Evolutionary conservation across 2,888 invertebrate genomes (phyloP).

Genomic region (Amiota mariae): DNA sequence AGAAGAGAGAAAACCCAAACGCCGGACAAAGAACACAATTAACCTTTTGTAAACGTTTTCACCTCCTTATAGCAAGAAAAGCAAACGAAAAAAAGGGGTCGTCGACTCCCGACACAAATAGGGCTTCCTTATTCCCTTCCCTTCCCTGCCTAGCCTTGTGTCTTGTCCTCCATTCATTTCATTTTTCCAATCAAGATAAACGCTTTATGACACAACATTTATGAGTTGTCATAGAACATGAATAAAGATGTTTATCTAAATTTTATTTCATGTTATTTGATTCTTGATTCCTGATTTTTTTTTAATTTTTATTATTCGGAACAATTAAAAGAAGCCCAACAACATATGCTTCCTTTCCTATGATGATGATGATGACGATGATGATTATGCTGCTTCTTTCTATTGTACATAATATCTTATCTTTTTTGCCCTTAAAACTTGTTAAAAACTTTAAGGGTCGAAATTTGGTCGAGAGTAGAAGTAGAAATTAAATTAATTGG

Average conservation of each 20-base stretch:
- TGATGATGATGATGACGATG: too few species aligned
- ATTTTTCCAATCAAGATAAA: conserved; percentile 4
- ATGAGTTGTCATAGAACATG: conserved; percentile 5
- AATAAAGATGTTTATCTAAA: neutral
- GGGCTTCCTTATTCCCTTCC: neutral
- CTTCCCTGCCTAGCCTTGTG: too few species aligned
- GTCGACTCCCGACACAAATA: neutral
- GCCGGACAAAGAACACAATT: conserved; percentile 52
- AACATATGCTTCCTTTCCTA: conserved; percentile 63
- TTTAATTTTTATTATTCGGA: conserved; percentile 41
- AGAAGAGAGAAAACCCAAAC: neutral
- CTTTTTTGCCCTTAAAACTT: too few species aligned
- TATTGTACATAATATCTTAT: too few species aligned
- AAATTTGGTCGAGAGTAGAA: neutral
- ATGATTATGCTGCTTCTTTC: too few species aligned
- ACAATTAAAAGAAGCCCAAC: conserved; percentile 67
- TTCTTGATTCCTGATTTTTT: conserved; percentile 4
- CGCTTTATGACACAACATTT: conserved; percentile 21
- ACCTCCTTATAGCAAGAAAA: conserved; percentile 14
- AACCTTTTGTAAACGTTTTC: conserved; percentile 50
- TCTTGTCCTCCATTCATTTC: too few species aligned
- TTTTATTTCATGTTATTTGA: conserved; percentile 16
- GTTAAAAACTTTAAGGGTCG: conserved; percentile 5
- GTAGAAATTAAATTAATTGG: neutral
- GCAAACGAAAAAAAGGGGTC: neutral